These are phyloP conservation scores for Rhaphigaster nebulosa DNA, from an alignment of 2,888 invertebrate species.

Conservation along the genomic window DNA sequence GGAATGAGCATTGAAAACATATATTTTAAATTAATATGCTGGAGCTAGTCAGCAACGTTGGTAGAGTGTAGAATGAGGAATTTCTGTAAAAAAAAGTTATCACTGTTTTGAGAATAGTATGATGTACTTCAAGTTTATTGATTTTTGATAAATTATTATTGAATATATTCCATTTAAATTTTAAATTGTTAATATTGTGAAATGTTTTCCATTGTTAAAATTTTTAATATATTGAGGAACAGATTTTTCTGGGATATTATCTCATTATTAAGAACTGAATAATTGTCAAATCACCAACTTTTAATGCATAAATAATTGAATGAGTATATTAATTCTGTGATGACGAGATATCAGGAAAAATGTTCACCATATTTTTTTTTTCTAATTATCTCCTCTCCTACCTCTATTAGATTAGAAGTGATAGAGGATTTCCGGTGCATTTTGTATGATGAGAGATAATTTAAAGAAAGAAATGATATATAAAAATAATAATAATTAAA, in stretches of 20 bases:
- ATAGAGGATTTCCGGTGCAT: not conserved
- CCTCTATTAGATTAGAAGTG: not conserved
- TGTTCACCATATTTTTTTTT: not conserved
- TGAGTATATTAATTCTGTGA: not conserved
- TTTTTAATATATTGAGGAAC: not conserved
- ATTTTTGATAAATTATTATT: not conserved
- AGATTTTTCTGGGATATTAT: conserved; percentile 22
- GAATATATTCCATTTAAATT: not conserved
- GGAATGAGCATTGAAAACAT: not conserved
- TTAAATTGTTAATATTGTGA: not conserved
- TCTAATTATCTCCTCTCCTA: not conserved
- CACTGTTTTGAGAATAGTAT: not conserved
- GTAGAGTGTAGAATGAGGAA: not conserved
- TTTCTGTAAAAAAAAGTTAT: not conserved
- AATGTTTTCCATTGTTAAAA: conserved; percentile 2
- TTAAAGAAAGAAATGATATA: not conserved
- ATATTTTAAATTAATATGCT: not conserved
- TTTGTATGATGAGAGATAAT: not conserved
- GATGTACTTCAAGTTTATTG: not conserved
- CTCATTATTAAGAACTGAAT: not conserved
- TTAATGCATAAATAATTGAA: not conserved
- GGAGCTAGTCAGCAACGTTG: conserved; percentile 1
- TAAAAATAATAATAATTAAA: not conserved
- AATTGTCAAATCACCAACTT: not conserved
- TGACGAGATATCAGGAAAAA: not conserved